Base-by-base conservation (phyloP, 1,140 invertebrate genomes). In the Drosophila asahinai region DNA sequence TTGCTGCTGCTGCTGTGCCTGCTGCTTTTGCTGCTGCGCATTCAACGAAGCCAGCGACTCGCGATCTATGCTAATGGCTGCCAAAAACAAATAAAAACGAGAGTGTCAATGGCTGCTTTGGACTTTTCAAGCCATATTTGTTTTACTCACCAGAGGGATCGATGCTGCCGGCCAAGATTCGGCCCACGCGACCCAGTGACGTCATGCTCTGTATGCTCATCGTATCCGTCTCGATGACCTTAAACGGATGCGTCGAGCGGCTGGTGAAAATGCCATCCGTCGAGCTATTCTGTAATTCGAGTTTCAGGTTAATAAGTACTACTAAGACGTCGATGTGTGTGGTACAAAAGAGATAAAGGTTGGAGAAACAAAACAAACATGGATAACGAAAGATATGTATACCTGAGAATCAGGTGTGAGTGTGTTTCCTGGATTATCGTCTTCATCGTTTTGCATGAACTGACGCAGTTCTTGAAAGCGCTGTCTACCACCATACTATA, bases 171-270 rank as follows among this genome's bases (percentile, higher is more conserved):
- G 95, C 95, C 63, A 97, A 94, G 81, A 97, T 96, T 67, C 96
- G 93, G 17, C 97, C 96, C 63, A 97, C 95, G 80, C 97, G 94
- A 25, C 97, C 97, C 72, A 97, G 93, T 67, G 97, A 97, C 76
- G 97, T 97, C 94, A 97, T 96, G 93, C 97, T 97, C 91, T 97
- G 97, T 80, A 98, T 94, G 91, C 97, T 97, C 83, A 97, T 94
- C 58, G 97, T 96, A 93, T 98, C 97, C 81, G 97, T 96, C 77
- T 98, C 97, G 81, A 97, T 97, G 48, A 98, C 96, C 58, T 94
- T 91, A 83, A 97, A 97, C 27, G 96, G 96, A 94, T 97, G 96
- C 14, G 95, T 95, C 5, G 95, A 80, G 7, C 92, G 83, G 71
- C 89, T 93, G 14, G 94, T 93, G 80, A 94, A 95, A 4, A 95